Evolutionary conservation across 2,888 invertebrate genomes (phyloP).

Genomic region (Drosophila antonietae): DNA sequence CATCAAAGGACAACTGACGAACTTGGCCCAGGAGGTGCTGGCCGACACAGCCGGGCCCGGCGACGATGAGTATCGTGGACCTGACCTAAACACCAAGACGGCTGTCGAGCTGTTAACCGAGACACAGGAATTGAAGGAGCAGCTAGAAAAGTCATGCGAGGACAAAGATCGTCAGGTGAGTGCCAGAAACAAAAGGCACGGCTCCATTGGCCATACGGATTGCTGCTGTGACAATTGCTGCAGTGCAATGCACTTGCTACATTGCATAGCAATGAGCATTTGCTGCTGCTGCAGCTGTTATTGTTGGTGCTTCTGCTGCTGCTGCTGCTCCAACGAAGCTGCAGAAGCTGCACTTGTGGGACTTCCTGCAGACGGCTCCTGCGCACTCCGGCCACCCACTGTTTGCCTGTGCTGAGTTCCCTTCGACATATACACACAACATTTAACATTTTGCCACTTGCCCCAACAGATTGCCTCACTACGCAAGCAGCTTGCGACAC

Average conservation of each 20-base stretch:
- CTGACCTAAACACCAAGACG: constrained; percentile 54
- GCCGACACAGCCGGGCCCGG: constrained; percentile 88
- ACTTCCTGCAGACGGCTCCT: constrained; percentile 26
- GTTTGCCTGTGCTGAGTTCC: not conserved
- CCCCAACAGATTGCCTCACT: constrained; percentile 82
- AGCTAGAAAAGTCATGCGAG: constrained; percentile 86
- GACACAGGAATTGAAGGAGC: constrained; percentile 84
- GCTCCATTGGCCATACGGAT: constrained; percentile 5
- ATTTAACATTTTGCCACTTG: constrained; percentile 24
- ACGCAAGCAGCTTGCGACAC: constrained; percentile 83
- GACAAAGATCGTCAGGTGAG: constrained; percentile 88
- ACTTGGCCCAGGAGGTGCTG: constrained; percentile 94
- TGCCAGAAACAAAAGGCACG: not conserved
- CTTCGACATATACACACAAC: not conserved
- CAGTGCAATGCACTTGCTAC: not conserved
- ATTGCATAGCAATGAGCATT: not conserved
- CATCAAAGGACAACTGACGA: constrained; percentile 94
- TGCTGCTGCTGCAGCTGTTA: not conserved
- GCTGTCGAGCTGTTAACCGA: constrained; percentile 75
- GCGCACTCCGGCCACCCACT: constrained; percentile 4
- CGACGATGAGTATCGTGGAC: constrained; percentile 68
- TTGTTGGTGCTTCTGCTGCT: not conserved
- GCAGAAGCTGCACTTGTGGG: constrained; percentile 37
- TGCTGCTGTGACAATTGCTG: not conserved
- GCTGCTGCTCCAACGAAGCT: constrained; percentile 12